A percentile compares a stretch with the other conserved stretches of the same genome.
These are phyloP conservation scores for Rhagologus leucostigma DNA, from an alignment of 2,113 vertebrate species.

Conservation along the genomic window DNA sequence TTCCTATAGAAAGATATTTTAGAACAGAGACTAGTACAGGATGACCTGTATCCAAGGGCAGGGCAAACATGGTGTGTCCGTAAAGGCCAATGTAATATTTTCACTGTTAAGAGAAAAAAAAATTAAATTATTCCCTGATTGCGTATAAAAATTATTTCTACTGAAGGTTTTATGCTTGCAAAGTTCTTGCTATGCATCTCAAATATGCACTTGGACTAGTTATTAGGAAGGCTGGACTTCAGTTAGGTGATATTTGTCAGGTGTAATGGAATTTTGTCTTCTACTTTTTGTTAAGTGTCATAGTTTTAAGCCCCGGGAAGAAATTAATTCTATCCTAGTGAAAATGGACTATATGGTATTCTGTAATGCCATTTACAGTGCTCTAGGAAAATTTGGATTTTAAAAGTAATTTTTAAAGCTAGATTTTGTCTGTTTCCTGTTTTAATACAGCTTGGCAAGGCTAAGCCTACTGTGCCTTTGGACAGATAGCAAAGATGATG, in stretches of 20 bases:
- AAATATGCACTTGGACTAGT: neutral
- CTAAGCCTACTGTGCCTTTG: neutral
- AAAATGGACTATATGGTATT: neutral
- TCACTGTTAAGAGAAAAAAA: neutral
- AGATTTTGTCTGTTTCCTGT: neutral
- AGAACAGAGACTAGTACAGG: neutral
- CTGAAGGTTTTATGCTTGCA: neutral
- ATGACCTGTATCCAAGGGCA: neutral
- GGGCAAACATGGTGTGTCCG: neutral
- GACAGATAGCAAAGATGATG: neutral
- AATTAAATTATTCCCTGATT: neutral
- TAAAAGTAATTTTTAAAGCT: neutral
- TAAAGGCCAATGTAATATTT: neutral
- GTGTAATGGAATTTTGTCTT: neutral
- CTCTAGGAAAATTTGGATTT: neutral
- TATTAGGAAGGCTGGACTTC: neutral
- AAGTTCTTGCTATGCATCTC: neutral
- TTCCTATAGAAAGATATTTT: neutral
- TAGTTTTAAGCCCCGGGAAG: neutral
- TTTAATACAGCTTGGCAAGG: neutral
- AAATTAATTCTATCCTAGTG: neutral
- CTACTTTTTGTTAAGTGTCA: accelerated
- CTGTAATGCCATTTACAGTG: neutral
- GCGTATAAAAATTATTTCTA: neutral
- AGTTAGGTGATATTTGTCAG: neutral